A percentile compares a stretch with the other conserved stretches of the same genome.
These are phyloP conservation scores for Oreochromis grahami DNA, from an alignment of 2,797 vertebrate genomes.

Conservation along the genomic window DNA sequence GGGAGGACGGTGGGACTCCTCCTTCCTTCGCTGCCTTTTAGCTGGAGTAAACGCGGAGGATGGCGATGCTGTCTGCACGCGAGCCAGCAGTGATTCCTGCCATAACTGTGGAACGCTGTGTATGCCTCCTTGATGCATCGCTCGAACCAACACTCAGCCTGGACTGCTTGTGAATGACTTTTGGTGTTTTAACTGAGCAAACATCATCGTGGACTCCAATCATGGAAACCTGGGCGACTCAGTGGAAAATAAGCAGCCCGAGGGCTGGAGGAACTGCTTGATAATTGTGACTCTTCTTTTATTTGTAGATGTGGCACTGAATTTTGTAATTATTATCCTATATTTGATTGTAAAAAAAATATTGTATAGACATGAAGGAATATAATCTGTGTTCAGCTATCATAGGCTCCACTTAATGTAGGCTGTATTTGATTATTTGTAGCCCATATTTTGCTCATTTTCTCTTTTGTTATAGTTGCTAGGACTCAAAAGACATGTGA, in stretches of 20 bases:
- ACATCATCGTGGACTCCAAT: background rate
- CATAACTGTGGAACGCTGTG: background rate
- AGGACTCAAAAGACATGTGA: slow-evolving; percentile 61
- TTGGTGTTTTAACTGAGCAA: background rate
- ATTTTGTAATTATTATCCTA: background rate
- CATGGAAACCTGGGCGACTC: background rate
- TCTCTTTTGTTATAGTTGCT: slow-evolving; percentile 51
- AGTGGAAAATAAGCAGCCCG: background rate
- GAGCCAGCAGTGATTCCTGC: background rate
- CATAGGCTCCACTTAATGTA: background rate
- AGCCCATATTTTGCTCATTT: slow-evolving; percentile 31
- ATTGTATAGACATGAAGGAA: background rate
- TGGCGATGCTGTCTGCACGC: background rate
- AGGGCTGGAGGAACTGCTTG: background rate
- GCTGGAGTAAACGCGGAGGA: background rate
- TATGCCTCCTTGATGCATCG: background rate
- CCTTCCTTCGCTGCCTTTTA: background rate
- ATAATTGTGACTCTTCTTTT: background rate
- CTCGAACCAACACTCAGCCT: background rate
- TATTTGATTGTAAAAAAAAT: background rate
- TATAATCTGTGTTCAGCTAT: background rate
- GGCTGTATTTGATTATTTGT: background rate
- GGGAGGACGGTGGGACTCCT: background rate
- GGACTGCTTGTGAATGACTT: background rate
- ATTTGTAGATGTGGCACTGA: background rate